These are phyloP conservation scores for Himalopsyche kuldschensis DNA, from an alignment of 2,888 invertebrate genomes.

Conservation along the genomic window DNA sequence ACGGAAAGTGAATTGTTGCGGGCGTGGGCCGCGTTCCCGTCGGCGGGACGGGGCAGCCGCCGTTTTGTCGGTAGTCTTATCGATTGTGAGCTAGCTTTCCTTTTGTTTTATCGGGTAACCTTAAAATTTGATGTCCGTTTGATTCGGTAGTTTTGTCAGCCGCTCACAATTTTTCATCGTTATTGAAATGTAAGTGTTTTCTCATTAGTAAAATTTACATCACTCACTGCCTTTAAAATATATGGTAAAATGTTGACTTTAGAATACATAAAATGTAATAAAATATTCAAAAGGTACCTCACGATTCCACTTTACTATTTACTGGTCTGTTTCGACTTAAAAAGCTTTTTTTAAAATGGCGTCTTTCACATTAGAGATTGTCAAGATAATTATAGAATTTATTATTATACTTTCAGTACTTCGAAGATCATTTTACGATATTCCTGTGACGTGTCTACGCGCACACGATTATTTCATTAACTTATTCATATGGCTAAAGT, in stretches of 20 bases:
- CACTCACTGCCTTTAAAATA: conserved; percentile 40
- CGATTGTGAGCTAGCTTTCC: conserved; percentile 22
- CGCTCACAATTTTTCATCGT: conserved; percentile 34
- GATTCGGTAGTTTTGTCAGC: conserved; percentile 26
- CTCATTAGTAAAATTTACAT: conserved; percentile 38
- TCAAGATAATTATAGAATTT: conserved; percentile 16
- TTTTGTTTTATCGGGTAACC: conserved; percentile 31
- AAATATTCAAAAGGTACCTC: conserved; percentile 23
- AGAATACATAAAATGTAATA: conserved; percentile 28
- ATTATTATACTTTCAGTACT: conserved; percentile 8
- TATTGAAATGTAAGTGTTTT: conserved; percentile 34
- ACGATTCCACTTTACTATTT: conserved; percentile 18
- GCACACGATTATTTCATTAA: background rate
- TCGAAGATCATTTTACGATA: background rate
- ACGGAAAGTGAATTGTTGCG: conserved; percentile 7
- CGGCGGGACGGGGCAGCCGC: background rate
- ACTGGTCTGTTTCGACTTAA: conserved; percentile 22
- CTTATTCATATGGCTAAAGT: background rate
- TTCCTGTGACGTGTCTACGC: background rate
- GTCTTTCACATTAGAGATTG: conserved; percentile 15
- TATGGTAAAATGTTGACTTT: conserved; percentile 37
- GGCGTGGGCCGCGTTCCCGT: background rate
- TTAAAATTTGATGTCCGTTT: conserved; percentile 33
- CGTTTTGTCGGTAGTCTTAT: background rate
- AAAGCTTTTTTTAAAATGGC: conserved; percentile 22